Evolutionary conservation across 2,888 invertebrate species (phyloP).

Genomic region (Hirtodrosophila confusa): DNA sequence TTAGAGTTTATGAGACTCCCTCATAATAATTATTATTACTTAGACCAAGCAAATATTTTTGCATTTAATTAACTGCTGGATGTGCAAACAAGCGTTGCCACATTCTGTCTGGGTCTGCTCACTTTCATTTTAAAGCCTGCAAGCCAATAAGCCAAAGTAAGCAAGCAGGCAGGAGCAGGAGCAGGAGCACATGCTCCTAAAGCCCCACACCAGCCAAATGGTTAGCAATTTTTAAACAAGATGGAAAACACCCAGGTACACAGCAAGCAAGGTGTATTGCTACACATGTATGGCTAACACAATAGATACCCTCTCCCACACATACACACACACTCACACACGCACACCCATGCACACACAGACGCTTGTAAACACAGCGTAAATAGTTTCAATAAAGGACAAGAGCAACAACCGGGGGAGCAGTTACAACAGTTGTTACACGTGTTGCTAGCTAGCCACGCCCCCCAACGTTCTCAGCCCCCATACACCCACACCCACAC

Average conservation of each 20-base stretch:
- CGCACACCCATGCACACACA: slow-evolving; percentile 4
- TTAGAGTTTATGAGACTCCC: not conserved
- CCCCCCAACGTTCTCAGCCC: slow-evolving; percentile 23
- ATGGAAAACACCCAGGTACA: slow-evolving; percentile 44
- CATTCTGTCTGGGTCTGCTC: slow-evolving; percentile 12
- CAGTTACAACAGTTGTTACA: slow-evolving; percentile 59
- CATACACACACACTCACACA: slow-evolving; percentile 17
- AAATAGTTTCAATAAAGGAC: slow-evolving; percentile 74
- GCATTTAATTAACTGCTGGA: slow-evolving; percentile 21
- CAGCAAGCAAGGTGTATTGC: slow-evolving; percentile 32
- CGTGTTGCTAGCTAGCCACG: slow-evolving; percentile 66
- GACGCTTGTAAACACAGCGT: slow-evolving; percentile 59
- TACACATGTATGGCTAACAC: slow-evolving; percentile 43
- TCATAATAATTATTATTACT: not conserved
- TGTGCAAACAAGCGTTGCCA: slow-evolving; percentile 3
- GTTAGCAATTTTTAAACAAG: slow-evolving; percentile 60
- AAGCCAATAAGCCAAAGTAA: slow-evolving; percentile 57
- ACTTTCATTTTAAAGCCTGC: slow-evolving; percentile 21
- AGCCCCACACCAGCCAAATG: slow-evolving; percentile 27
- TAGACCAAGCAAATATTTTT: slow-evolving; percentile 21
- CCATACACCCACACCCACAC: not conserved
- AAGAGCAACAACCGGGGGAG: slow-evolving; percentile 13
- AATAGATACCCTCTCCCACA: slow-evolving; percentile 41
- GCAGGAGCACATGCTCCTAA: slow-evolving; percentile 53
- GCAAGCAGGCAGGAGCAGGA: slow-evolving; percentile 20